Evolutionary conservation across 1,140 invertebrate genomes (phyloP), one percentile per base, ranked within the genome.

Genomic region (Oryzaephilus surinamensis): DNA sequence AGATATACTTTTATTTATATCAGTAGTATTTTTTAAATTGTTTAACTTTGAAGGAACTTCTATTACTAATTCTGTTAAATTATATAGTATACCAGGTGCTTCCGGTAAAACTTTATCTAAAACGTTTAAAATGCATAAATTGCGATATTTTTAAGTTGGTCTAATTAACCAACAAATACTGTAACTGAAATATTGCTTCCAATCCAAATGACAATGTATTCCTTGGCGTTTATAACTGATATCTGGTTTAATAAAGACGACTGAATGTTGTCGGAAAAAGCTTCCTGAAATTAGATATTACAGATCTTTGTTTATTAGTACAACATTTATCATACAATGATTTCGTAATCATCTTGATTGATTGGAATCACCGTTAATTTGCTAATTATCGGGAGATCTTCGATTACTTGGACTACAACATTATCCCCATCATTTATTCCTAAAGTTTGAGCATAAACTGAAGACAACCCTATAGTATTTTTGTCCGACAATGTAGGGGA

Each of bases 131-230:
- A n/a, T n/a, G n/a, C n/a, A n/a, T n/a, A n/a, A 14, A 19, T 13
- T 15, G n/a, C 29, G 17, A 35, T 21, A 21, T 35, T 33, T 36
- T 46, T 23, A 18, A 15, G 35, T 32, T 15, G 23, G 23, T 1
- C 4, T 12, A 28, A 13, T 59, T 62, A 63, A 70, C 69, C 65
- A 32, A 71, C 62, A 55, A 56, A 57, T 29, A 69, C 51, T 17
- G 55, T 60, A 23, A 71, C 61, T 45, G 62, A 55, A 41, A 69
- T 57, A 21, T 61, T 65, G 45, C 61, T 64, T 43, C 66, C 71
- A 51, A 73, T 66, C 72, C 72, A 74, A 12, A 73, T 68, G 13
- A 72, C 52, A 26, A 71, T 54, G 37, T 69, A 70, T 49, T 73
- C 69, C 41, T 67, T 61, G 8, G 59, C 57, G 20, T 62, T 61